Conservation (phyloP, 2,113 vertebrate species). For the Polyodon spathula region DNA sequence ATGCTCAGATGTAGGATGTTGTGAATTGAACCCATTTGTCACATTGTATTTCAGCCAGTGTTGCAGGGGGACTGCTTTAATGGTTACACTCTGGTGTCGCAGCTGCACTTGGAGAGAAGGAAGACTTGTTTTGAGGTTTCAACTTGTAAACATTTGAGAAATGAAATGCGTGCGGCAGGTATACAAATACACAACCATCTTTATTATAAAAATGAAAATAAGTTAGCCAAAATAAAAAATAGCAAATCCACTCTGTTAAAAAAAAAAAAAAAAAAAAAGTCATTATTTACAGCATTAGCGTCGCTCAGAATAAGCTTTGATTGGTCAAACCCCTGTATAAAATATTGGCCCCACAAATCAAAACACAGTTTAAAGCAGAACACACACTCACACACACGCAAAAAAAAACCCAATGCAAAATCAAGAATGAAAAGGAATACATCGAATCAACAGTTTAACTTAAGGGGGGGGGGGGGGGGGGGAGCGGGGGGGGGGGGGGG, state of each 20-base stretch:
- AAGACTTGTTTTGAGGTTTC: constrained; percentile 58
- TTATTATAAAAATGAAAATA: constrained; percentile 93
- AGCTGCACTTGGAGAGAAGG: constrained; percentile 68
- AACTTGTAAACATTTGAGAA: constrained; percentile 17
- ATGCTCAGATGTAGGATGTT: too few species aligned
- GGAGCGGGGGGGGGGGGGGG: too few species aligned
- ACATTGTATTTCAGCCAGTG: too few species aligned
- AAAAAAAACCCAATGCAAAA: constrained; percentile 44
- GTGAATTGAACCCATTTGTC: too few species aligned
- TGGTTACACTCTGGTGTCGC: constrained; percentile 64
- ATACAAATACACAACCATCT: constrained; percentile 80
- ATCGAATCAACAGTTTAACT: constrained; percentile 28
- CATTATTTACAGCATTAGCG: constrained; percentile 69
- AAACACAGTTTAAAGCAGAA: constrained; percentile 52
- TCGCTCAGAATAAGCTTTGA: constrained; percentile 62
- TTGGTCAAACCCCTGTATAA: constrained; percentile 85
- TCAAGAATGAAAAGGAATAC: constrained; percentile 40
- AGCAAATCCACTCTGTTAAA: constrained; percentile 81
- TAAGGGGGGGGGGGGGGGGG: too few species aligned
- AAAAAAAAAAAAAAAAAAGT: constrained; percentile 72
- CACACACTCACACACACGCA: constrained; percentile 53
- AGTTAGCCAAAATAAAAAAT: constrained; percentile 85
- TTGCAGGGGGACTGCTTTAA: constrained; percentile 56
- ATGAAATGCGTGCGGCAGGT: constrained; percentile 37
- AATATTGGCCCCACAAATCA: constrained; percentile 67